Conservation (phyloP, 2,113 vertebrate species). For the Lycocorax pyrrhopterus region DNA sequence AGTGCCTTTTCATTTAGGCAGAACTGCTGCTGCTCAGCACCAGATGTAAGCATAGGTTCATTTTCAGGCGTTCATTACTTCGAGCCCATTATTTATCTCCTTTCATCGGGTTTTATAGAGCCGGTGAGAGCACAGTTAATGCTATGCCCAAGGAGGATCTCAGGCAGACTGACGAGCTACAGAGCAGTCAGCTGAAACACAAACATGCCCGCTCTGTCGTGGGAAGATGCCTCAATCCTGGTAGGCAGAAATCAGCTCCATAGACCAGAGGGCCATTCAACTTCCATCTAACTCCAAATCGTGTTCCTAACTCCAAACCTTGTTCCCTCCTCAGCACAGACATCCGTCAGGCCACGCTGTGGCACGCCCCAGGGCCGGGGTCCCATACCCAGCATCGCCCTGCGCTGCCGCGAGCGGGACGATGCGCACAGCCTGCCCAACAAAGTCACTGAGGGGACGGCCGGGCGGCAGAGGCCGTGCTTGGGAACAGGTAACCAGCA, state of each 20-base stretch:
- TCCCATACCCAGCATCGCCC: too few relatives aligned
- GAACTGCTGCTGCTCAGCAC: not conserved
- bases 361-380: not conserved
- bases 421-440: not conserved
- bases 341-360: not conserved
- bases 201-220: not conserved
- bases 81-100: not conserved
- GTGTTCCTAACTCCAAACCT: not conserved
- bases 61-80: not conserved
- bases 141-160: not conserved
- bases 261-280: not conserved
- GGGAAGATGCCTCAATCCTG: not conserved
- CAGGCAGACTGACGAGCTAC: not conserved
- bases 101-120: rapidly evolving
- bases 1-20: not conserved
- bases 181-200: not conserved
- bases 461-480: not conserved
- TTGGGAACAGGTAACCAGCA: not conserved
- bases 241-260: not conserved
- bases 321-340: too few relatives aligned
- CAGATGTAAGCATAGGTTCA: not conserved
- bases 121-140: rapidly evolving
- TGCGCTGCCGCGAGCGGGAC: rapidly evolving
- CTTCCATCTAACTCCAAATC: not conserved
- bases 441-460: not conserved